Base-by-base conservation (phyloP, 2,113 vertebrate species). In the Callospermophilus lateralis region DNA sequence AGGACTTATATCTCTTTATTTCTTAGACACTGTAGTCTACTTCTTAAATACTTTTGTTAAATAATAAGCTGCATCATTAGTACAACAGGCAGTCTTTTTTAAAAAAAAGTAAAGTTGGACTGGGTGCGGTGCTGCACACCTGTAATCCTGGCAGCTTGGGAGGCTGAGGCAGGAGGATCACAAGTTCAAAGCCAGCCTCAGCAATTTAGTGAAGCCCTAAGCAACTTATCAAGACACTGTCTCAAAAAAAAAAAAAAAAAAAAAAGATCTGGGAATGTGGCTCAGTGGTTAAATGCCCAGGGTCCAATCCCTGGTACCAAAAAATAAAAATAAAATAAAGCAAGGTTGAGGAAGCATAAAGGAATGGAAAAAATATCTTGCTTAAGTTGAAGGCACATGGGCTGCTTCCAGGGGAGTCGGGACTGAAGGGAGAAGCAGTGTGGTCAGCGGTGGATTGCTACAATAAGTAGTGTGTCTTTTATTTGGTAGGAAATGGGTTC, bases 31-130 rank as follows among this genome's bases (percentile, higher is more conserved):
- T 88, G 45, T 0, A 34, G 39, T 45, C 45, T 85, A 89, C 68
- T 78, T 93, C 74, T 48, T 37, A 70, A 93, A 58, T 90, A 85
- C 61, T 93, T 77, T 93, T 87, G 55, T 61, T 77, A 37, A 73
- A 16, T 87, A 89, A 51, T 39, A 58, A 24, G 55, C 20, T 45
- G 6, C 42, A 53, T 48, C 51, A 67, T 73, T 63, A 79, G 53
- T 55, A n/a, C 12, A 89, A 6, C 13, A 93, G 78, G 39, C 53
- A 17, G 4, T 51, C 30, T 34, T 73, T 8, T n/a, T 39, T 63
- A 58, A 22, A 58, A 55, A 55, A 58, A 58, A 58, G 55, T 20
- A 58, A 24, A 58, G 7, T 22, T 58, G 55, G 1, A 8, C 20
- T 58, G 55, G 55, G 55, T 8, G 7, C 55, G 22, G 55, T 58